phyloP scores from a whole-genome alignment of 2,888 invertebrate species.

The Xestoiulus laeticollis region DNA sequence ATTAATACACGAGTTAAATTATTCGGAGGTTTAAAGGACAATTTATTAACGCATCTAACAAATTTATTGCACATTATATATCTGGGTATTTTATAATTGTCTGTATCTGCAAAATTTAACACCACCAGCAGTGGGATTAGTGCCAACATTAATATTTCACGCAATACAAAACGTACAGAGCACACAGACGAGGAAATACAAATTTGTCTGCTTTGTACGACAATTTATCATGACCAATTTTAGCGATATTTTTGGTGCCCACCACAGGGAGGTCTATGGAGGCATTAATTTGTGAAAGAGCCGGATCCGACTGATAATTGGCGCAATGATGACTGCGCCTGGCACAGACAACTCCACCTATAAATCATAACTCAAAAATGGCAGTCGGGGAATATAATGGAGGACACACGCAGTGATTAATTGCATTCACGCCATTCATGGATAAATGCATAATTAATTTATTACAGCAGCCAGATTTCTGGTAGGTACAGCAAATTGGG shows the following conservation, averaged over 20 bases:
- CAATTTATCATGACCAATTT: conserved; percentile 23
- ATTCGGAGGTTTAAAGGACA: neutral
- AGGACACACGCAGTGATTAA: conserved; percentile 35
- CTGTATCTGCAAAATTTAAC: neutral
- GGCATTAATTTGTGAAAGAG: neutral
- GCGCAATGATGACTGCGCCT: conserved; percentile 1
- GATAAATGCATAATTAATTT: conserved; percentile 43
- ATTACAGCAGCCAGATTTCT: conserved; percentile 2
- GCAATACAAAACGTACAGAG: neutral
- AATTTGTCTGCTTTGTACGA: neutral
- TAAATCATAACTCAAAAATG: conserved; percentile 19
- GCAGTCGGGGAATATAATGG: neutral
- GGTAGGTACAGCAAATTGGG: neutral
- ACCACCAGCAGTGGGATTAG: neutral
- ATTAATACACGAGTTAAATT: too few species aligned
- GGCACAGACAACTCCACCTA: conserved; percentile 31
- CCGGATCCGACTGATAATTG: conserved; percentile 33
- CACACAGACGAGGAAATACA: neutral
- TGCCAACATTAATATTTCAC: conserved; percentile 6
- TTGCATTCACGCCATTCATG: conserved; percentile 34
- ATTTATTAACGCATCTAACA: neutral
- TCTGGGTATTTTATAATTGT: neutral
- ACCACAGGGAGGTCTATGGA: neutral
- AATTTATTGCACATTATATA: neutral
- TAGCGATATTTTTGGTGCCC: neutral